Conservation (phyloP, 1,140 invertebrate species). For the Cepaea nemoralis region DNA sequence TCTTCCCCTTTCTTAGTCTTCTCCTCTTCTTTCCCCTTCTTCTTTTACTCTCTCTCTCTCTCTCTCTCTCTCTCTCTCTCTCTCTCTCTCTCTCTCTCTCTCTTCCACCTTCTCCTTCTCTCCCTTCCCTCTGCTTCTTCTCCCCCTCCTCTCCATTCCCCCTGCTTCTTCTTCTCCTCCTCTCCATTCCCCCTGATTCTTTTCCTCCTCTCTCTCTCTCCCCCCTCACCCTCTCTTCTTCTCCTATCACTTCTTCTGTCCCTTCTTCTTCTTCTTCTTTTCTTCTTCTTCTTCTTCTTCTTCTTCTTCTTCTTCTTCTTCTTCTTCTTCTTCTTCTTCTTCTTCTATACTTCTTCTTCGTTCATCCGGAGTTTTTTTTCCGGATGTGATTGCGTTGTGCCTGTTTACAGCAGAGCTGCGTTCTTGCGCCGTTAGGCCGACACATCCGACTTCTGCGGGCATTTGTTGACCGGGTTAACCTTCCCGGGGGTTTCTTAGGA, state of each 20-base stretch:
- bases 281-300: not conserved
- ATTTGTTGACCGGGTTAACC: too few species aligned
- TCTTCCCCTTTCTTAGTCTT: not conserved
- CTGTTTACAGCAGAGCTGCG: too few species aligned
- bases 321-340: too few species aligned
- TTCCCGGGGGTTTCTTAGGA: too few species aligned
- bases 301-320: constrained; percentile 3
- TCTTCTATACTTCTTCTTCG: too few species aligned
- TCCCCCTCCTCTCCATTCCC: not conserved
- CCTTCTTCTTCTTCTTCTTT: not conserved
- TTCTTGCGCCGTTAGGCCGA: too few species aligned
- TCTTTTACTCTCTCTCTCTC: not conserved
- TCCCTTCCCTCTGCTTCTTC: not conserved
- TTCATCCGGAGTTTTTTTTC: too few species aligned
- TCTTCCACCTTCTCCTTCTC: not conserved
- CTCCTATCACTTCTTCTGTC: not conserved
- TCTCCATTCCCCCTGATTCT: not conserved
- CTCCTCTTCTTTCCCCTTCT: not conserved
- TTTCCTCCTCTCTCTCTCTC: not conserved
- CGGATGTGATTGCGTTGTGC: too few species aligned
- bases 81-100: not conserved
- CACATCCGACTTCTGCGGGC: too few species aligned
- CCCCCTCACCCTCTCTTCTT: not conserved
- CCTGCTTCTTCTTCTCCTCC: not conserved
- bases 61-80: not conserved